A percentile compares a stretch with the other conserved stretches of the same genome.
Evolutionary conservation across 2,888 invertebrate species (phyloP).

Genomic region (Watsonalla cultraria): DNA sequence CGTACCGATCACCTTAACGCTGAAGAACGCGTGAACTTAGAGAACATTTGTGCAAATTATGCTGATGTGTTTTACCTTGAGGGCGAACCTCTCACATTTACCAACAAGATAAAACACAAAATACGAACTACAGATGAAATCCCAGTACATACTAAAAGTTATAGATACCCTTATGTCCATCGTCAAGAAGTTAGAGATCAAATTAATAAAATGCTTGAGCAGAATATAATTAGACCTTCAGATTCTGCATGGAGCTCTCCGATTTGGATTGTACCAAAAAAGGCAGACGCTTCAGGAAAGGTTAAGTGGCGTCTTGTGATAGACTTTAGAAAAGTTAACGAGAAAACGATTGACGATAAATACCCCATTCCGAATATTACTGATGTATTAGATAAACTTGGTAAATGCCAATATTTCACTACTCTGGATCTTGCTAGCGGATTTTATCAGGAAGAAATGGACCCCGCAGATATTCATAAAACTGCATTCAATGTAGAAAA

Average conservation of each 20-base stretch:
- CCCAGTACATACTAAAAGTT: conserved; percentile 8
- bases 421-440: conserved; percentile 17
- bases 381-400: conserved; percentile 20
- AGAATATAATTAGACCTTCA: conserved; percentile 2
- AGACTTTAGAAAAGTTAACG: background rate
- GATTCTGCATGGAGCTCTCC: conserved; percentile 1
- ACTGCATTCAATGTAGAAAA: conserved; percentile 28
- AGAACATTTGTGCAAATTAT: conserved; percentile 13
- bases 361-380: conserved; percentile 6
- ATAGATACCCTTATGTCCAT: conserved; percentile 7
- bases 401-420: conserved; percentile 18
- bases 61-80: conserved; percentile 19
- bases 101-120: conserved; percentile 11
- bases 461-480: conserved; percentile 17
- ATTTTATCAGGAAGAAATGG: conserved; percentile 12
- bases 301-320: background rate
- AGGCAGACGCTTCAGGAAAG: background rate
- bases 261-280: background rate
- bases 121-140: conserved; percentile 12
- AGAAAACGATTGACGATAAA: conserved; percentile 3
- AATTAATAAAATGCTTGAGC: conserved; percentile 3
- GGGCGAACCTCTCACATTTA: too few relatives aligned
- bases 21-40: conserved; percentile 24
- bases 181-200: conserved; percentile 4
- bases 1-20: conserved; percentile 27